These are phyloP conservation scores for Menidia menidia DNA, from an alignment of 2,797 vertebrate genomes.

Conservation along the genomic window DNA sequence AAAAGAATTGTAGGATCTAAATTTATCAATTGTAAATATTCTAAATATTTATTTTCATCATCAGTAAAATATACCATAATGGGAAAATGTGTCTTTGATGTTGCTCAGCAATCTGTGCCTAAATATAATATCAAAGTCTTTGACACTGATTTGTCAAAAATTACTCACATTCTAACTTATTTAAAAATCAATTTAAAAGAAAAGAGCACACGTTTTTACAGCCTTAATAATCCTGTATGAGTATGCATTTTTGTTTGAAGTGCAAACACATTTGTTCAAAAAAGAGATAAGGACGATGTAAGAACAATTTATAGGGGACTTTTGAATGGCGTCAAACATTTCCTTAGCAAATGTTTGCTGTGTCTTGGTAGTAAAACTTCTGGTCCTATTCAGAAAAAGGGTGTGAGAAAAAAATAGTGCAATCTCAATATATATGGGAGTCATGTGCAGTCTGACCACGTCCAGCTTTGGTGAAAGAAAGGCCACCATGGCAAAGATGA, in stretches of 20 bases:
- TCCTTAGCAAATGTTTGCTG: constrained; percentile 53
- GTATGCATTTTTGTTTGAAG: not conserved
- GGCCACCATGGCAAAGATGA: constrained; percentile 64
- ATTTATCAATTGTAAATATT: not conserved
- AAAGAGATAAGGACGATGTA: constrained; percentile 39
- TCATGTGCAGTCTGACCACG: constrained; percentile 9
- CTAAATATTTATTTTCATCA: no score
- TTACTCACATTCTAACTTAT: not conserved
- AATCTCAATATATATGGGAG: constrained; percentile 71
- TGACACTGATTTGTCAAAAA: not conserved
- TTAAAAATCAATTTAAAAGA: constrained; percentile 1
- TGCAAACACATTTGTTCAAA: constrained; percentile 49
- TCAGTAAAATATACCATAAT: not conserved
- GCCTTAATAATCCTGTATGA: constrained; percentile 18
- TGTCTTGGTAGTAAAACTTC: constrained; percentile 48
- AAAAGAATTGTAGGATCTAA: not conserved
- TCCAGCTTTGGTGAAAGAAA: constrained; percentile 39
- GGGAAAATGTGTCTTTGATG: not conserved
- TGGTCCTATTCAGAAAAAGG: constrained; percentile 21
- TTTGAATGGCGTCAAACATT: constrained; percentile 43
- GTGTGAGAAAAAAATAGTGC: constrained; percentile 32
- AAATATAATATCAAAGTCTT: not conserved
- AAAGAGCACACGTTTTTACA: not conserved
- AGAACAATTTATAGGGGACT: constrained; percentile 40
- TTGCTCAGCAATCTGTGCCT: not conserved